These are phyloP conservation scores for Drosophila pegasa DNA, from an alignment of 2,888 invertebrate genomes.

Conservation along the genomic window DNA sequence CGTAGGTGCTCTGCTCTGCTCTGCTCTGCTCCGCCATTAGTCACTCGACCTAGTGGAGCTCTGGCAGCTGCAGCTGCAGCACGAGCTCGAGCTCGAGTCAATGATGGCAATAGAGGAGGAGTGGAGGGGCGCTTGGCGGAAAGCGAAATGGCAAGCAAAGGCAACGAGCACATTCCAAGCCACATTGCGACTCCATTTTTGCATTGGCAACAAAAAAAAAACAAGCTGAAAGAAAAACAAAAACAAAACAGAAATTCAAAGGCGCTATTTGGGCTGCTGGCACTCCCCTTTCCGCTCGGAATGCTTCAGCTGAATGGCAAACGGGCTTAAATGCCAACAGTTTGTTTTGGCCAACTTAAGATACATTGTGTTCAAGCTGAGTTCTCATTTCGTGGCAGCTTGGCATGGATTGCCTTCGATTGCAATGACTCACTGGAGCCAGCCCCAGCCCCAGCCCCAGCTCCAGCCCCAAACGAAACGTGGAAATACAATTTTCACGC, in stretches of 20 bases:
- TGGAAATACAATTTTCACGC: conserved; percentile 79
- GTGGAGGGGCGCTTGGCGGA: conserved; percentile 46
- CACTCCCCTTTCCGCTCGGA: conserved; percentile 68
- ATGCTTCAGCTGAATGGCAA: conserved; percentile 53
- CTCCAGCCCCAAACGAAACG: conserved; percentile 26
- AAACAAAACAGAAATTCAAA: conserved; percentile 41
- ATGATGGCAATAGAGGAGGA: conserved; percentile 40
- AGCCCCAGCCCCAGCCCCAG: background rate
- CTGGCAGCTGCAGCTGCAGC: conserved; percentile 44
- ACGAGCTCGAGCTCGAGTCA: conserved; percentile 33
- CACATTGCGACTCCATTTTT: conserved; percentile 39
- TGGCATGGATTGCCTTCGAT: conserved; percentile 37
- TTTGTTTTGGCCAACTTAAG: conserved; percentile 49
- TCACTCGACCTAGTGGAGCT: conserved; percentile 61
- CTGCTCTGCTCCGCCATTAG: conserved; percentile 35
- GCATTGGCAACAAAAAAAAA: conserved; percentile 24
- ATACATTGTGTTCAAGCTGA: conserved; percentile 37
- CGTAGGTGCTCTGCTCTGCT: conserved; percentile 38
- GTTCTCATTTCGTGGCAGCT: conserved; percentile 12
- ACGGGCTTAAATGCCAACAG: conserved; percentile 65
- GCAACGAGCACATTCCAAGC: conserved; percentile 60
- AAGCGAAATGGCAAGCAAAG: conserved; percentile 59
- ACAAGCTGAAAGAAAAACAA: conserved; percentile 15
- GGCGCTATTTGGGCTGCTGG: conserved; percentile 54
- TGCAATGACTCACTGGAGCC: conserved; percentile 41